A percentile compares a stretch with the other conserved stretches of the same genome.
phyloP scores from a whole-genome alignment of 2,113 vertebrate species.

The Tetrax tetrax region DNA sequence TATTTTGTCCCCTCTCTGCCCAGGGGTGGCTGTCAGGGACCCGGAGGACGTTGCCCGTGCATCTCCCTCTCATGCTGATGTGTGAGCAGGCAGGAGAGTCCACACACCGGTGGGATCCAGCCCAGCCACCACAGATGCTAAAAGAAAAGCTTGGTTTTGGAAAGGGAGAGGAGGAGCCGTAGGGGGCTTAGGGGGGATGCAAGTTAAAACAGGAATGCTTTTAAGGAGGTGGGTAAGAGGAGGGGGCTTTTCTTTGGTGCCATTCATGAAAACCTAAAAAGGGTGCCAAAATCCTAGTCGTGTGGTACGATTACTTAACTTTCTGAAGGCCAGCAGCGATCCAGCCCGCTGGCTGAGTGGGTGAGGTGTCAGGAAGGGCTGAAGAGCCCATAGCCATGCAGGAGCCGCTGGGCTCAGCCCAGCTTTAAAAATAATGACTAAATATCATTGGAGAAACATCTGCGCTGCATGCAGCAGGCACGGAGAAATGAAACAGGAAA shows the following conservation, averaged over 20 bases:
- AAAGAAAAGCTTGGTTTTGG: not conserved
- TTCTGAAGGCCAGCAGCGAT: not conserved
- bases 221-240: not conserved
- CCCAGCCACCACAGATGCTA: not conserved
- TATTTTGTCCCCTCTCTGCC: not conserved
- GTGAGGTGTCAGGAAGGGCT: not conserved
- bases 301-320: not conserved
- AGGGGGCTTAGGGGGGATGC: not conserved
- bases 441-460: not conserved
- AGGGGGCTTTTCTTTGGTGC: not conserved
- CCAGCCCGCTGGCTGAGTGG: not conserved
- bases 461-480: not conserved
- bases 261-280: not conserved
- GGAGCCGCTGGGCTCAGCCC: not conserved
- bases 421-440: not conserved
- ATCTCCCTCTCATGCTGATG: not conserved
- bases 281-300: not conserved
- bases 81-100: not conserved
- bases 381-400: not conserved
- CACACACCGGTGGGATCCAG: not conserved
- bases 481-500: not conserved
- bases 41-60: rapidly evolving
- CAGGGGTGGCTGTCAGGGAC: not conserved
- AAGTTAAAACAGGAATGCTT: not conserved
- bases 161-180: not conserved